Base-by-base conservation (phyloP, 2,113 vertebrate species). In the Anser cygnoides region DNA sequence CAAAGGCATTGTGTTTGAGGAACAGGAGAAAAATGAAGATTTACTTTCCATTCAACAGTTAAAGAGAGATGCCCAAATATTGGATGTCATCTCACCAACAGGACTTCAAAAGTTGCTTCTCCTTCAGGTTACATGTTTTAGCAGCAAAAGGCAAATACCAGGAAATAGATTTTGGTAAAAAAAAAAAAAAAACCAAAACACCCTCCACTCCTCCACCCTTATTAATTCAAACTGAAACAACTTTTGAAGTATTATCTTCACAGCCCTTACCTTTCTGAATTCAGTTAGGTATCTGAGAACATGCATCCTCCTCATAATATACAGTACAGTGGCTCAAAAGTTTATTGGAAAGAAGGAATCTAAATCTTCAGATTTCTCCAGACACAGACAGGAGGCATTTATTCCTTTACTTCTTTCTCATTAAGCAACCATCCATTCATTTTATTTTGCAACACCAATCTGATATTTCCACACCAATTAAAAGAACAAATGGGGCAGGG, bases 351-450 rank as follows among this genome's bases (percentile, higher is more conserved):
- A 96, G 94, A 96, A 89, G 97, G 97, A 98, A 98, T 95, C 93
- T 97, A 97, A 98, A 98, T 98, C 98, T 98, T 98, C 98, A 98
- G 75, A 96, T 98, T 98, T 98, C 98, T 98, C 97, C 97, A 96
- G 87, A 97, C 97, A 97, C 90, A 97, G 90, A 97, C 87, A 97
- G 96, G 96, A 97, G 97, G 97, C 96, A 97, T 97, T 96, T 94
- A 95, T 94, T 97, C 91, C 94, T 97, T 96, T 97, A 97, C 94
- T 97, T 97, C 97, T 96, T 92, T 95, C 96, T 98, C 97, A 96
- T 96, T 97, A 98, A 98, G 94, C 97, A 97, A 97, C 70, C 97
- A 97, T 95, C 97, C 93, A 94, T 95, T 97, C 96, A 97, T 91
- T 97, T 97, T 91, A 93, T 98, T 98, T 98, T 98, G 98, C 97